Evolutionary conservation across 2,113 vertebrate genomes (phyloP).

Genomic region (Cairina moschata): DNA sequence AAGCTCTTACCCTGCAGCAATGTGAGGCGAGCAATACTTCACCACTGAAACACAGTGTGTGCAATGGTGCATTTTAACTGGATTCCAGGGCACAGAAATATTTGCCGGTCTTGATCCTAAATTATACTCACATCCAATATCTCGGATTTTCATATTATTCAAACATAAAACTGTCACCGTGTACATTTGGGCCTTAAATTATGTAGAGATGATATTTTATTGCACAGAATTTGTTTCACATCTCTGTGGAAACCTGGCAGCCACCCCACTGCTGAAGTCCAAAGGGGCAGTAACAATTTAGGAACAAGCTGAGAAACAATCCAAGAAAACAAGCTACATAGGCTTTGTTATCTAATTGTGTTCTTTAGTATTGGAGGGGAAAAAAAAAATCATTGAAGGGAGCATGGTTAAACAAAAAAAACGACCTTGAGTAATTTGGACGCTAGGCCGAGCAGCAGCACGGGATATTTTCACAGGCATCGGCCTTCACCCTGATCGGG

Average conservation of each 20-base stretch:
- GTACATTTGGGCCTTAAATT: conserved; percentile 49
- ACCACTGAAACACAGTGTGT: not conserved
- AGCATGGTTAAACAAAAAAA: conserved; percentile 28
- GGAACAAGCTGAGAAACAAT: conserved; percentile 33
- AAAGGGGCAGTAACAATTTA: conserved; percentile 52
- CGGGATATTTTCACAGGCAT: conserved; percentile 39
- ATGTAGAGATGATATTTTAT: conserved; percentile 61
- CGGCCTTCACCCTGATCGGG: conserved; percentile 20
- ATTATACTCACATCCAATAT: conserved; percentile 45
- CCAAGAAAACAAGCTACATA: conserved; percentile 29
- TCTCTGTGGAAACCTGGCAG: conserved; percentile 68
- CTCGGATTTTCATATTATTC: conserved; percentile 57
- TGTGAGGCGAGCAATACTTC: conserved; percentile 30
- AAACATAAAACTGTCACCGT: conserved; percentile 63
- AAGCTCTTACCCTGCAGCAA: conserved; percentile 46
- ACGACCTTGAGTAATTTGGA: conserved; percentile 20
- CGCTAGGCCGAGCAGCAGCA: not conserved
- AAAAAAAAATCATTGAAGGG: not conserved
- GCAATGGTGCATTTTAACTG: conserved; percentile 53
- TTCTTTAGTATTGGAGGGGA: not conserved
- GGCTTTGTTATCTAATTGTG: not conserved
- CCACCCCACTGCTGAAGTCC: conserved; percentile 2
- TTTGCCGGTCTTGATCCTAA: conserved; percentile 23
- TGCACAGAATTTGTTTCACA: conserved; percentile 48
- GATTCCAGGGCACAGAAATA: conserved; percentile 49